A percentile compares a stretch with the other conserved stretches of the same genome.
Conservation (phyloP, 2,888 invertebrate species). For the Dascillus cervinus region DNA sequence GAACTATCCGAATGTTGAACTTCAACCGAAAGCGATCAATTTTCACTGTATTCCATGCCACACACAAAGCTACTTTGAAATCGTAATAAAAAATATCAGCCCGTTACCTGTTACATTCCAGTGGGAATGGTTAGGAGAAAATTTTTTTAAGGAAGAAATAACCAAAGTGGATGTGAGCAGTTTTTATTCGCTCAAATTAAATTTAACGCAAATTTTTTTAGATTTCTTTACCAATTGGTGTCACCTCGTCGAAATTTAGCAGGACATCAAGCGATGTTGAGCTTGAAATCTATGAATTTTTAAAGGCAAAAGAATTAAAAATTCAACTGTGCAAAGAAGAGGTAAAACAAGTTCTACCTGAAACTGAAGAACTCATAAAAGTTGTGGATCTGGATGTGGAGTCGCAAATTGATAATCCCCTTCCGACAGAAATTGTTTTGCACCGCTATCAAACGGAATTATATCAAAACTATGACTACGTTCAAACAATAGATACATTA, state of each 20-base stretch:
- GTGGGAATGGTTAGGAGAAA: conserved; percentile 26
- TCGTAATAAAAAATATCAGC: conserved; percentile 48
- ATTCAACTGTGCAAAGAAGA: too few species aligned
- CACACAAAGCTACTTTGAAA: conserved; percentile 38
- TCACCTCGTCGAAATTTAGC: conserved; percentile 1
- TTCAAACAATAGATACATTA: conserved; percentile 10
- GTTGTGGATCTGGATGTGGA: too few species aligned
- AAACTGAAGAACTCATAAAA: neutral
- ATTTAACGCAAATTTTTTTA: too few species aligned
- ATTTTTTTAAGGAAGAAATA: conserved; percentile 3
- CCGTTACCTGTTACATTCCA: conserved; percentile 45
- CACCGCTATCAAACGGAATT: conserved; percentile 10
- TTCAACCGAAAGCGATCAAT: conserved; percentile 49
- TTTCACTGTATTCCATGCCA: conserved; percentile 54
- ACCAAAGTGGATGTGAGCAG: neutral
- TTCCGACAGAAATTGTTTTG: conserved; percentile 8
- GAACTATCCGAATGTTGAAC: conserved; percentile 59
- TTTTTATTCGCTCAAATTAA: too few species aligned
- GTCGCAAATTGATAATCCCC: too few species aligned
- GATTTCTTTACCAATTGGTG: neutral
- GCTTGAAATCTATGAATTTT: too few species aligned
- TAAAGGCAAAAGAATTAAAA: too few species aligned
- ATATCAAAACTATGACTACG: conserved; percentile 5
- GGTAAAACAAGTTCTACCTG: too few species aligned
- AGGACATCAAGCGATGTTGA: conserved; percentile 7